These are phyloP conservation scores for Thereva unica DNA, from an alignment of 2,888 invertebrate genomes.

Conservation along the genomic window DNA sequence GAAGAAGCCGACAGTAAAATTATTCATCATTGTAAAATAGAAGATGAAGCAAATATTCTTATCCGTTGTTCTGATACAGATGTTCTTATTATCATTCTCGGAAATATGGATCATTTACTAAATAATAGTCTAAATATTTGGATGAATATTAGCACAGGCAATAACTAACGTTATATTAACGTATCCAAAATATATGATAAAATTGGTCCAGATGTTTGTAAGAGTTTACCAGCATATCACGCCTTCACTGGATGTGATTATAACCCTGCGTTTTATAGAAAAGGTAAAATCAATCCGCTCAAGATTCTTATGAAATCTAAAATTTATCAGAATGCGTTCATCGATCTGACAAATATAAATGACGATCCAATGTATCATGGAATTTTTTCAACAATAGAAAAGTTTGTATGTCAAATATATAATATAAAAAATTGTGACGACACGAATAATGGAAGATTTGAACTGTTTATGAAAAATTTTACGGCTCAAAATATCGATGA, in stretches of 20 bases:
- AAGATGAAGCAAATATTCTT: constrained; percentile 49
- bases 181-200: neutral
- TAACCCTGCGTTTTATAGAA: too few relatives aligned
- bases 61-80: too few relatives aligned
- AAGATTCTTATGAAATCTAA: too few relatives aligned
- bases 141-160: constrained; percentile 1
- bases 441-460: neutral
- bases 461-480: neutral
- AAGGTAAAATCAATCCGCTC: too few relatives aligned
- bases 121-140: too few relatives aligned
- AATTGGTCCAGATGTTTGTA: neutral
- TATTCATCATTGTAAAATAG: constrained; percentile 46
- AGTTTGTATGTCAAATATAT: too few relatives aligned
- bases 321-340: too few relatives aligned
- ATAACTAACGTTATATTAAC: constrained; percentile 6
- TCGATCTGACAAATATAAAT: too few relatives aligned
- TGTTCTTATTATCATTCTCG: constrained; percentile 3
- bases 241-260: constrained; percentile 8
- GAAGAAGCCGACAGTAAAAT: constrained; percentile 43
- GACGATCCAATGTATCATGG: too few relatives aligned
- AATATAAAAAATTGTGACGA: too few relatives aligned
- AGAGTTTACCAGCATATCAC: constrained; percentile 2
- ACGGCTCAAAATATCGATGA: too few relatives aligned
- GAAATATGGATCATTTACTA: constrained; percentile 1
- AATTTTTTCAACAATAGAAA: too few relatives aligned